Evolutionary conservation across 2,888 invertebrate genomes (phyloP).

Genomic region (Leucoma salicis): DNA sequence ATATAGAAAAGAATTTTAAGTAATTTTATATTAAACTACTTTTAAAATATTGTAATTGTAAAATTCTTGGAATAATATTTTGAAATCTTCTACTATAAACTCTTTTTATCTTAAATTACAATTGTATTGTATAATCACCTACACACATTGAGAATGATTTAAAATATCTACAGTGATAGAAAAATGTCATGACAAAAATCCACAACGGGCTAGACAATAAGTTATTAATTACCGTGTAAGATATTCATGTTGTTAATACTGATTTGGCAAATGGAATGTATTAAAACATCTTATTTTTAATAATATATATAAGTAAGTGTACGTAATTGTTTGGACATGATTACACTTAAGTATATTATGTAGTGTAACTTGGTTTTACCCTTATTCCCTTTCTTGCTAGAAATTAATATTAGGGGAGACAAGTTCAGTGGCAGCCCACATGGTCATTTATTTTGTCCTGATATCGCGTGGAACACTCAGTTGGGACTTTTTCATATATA

Average conservation of each 20-base stretch:
- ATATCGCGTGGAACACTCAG: conserved; percentile 27
- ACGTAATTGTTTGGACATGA: conserved; percentile 14
- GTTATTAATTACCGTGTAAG: background rate
- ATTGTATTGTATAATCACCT: background rate
- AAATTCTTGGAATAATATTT: background rate
- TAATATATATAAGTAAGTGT: background rate
- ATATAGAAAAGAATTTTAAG: too few relatives aligned
- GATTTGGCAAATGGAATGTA: background rate
- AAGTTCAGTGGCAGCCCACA: conserved; percentile 13
- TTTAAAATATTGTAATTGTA: background rate
- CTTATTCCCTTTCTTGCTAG: background rate
- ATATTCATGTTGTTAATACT: background rate
- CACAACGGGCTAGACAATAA: background rate
- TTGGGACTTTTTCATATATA: conserved; percentile 15
- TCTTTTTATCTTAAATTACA: background rate
- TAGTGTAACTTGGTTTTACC: too few relatives aligned
- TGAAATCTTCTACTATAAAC: background rate
- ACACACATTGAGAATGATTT: background rate
- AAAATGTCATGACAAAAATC: background rate
- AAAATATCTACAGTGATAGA: background rate
- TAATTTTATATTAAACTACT: too few relatives aligned
- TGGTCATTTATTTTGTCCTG: conserved; percentile 17
- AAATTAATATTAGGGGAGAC: conserved; percentile 17
- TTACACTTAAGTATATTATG: conserved; percentile 3
- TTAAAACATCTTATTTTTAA: background rate